Evolutionary conservation across 2,888 invertebrate species (phyloP), one percentile per base, ranked within the genome.

Genomic region (Elegia similella): DNA sequence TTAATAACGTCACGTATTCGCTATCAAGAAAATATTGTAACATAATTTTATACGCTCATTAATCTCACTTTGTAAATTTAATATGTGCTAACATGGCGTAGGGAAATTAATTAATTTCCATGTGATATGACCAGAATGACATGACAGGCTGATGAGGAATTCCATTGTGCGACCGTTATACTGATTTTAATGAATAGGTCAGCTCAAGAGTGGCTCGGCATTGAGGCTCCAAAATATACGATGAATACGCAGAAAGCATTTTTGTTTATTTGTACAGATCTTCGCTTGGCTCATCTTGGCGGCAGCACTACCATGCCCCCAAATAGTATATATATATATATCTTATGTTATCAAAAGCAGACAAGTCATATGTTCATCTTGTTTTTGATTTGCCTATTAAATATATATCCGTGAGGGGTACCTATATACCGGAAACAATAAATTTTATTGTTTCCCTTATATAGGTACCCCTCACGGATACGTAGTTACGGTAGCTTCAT

Each of bases 41-140:
- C 10, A 42, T 12, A 29, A 42, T 29, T 63, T 59, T 62, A 56
- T 65, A 70, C 69, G 69, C 68, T 72, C 69, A 72, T 72, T 69
- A 72, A 68, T 71, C 64, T 67, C 56, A 69, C 66, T 72, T 72
- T 76, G 73, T 74, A 65, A 76, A 77, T 76, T 70, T 71, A 77
- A 75, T 76, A 71, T 59, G 52, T 48, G 60, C 56, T 50, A 59
- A 56, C 59, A 56, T 46, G 53, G 46, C 50, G 46, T 32, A 38
- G 8, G 52, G 42, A 52, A 16, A 38, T 34, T 69, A 72, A 75
- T 78, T 70, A 71, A 74, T 75, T 72, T 70, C 59, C 64, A 57
- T 62, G 62, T 72, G 69, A 70, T 68, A 63, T 52, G 59, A 67
- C 68, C 65, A 61, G 68, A 69, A 71, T 70, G 59, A 57, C 58